These are phyloP conservation scores for Tragelaphus eurycerus DNA, from an alignment of 2,797 vertebrate genomes.

Conservation along the genomic window DNA sequence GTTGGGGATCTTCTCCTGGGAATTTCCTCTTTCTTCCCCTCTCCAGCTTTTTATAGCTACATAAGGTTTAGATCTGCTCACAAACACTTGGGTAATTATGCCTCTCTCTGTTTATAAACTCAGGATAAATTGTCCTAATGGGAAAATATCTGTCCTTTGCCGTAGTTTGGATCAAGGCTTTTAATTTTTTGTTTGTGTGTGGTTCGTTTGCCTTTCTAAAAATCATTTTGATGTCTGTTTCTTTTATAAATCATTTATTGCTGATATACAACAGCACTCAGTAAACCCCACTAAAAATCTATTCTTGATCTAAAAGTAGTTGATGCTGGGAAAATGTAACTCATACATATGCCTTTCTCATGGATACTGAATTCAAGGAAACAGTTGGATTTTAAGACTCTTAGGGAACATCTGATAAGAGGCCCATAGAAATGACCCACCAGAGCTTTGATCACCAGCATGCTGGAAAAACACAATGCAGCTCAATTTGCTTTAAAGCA, in stretches of 20 bases:
- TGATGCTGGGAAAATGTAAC: constrained; percentile 37
- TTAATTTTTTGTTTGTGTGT: constrained; percentile 62
- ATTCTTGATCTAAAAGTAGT: constrained; percentile 60
- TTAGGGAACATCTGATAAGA: constrained; percentile 3
- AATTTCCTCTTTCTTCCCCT: constrained; percentile 72
- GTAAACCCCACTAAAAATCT: constrained; percentile 52
- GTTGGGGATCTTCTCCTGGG: constrained; percentile 66
- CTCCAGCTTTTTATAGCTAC: constrained; percentile 70
- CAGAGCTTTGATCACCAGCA: background rate
- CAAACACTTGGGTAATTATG: constrained; percentile 71
- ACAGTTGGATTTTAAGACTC: constrained; percentile 19
- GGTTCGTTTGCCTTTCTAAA: constrained; percentile 58
- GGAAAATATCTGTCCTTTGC: constrained; percentile 69
- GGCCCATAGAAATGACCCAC: background rate
- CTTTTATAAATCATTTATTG: constrained; percentile 53
- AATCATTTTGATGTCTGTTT: constrained; percentile 67
- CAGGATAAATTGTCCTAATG: constrained; percentile 68
- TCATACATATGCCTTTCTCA: constrained; percentile 36
- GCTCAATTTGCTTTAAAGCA: background rate
- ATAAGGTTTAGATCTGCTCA: constrained; percentile 71
- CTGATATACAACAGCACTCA: constrained; percentile 60
- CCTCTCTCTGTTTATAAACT: constrained; percentile 70
- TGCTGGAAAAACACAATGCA: background rate
- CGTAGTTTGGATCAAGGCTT: constrained; percentile 57
- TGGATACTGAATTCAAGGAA: background rate